Evolutionary conservation across 2,888 invertebrate genomes (phyloP).

Genomic region (Craniophora ligustri): DNA sequence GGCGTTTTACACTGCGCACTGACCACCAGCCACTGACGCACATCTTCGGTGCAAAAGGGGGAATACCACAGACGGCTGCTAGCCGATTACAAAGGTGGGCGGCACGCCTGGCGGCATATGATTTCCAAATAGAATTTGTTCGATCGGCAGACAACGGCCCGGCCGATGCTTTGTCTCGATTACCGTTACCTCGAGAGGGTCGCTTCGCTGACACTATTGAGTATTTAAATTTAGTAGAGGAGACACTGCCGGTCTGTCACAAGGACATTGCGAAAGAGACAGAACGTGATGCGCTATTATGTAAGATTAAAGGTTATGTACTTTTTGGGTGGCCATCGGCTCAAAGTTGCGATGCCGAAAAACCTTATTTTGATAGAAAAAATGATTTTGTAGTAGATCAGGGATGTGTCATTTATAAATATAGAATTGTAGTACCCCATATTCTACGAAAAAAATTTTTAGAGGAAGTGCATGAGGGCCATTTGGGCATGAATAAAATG

Average conservation of each 20-base stretch:
- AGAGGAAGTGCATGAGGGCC: background rate
- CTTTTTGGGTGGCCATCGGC: background rate
- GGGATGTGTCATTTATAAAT: background rate
- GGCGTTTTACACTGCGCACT: constrained; percentile 7
- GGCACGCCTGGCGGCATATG: constrained; percentile 12
- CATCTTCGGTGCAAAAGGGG: constrained; percentile 20
- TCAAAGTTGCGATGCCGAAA: background rate
- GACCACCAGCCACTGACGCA: constrained; percentile 14
- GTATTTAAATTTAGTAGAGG: background rate
- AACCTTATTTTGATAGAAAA: background rate
- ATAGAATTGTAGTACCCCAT: background rate
- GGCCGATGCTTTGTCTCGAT: constrained; percentile 18
- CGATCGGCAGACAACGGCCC: constrained; percentile 4
- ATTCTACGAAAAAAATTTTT: background rate
- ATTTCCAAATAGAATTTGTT: constrained; percentile 10
- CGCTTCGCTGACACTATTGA: background rate
- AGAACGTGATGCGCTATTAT: background rate
- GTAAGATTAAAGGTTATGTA: background rate
- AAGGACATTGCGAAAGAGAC: background rate
- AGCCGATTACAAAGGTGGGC: constrained; percentile 15
- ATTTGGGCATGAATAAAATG: constrained; percentile 1
- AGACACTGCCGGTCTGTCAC: background rate
- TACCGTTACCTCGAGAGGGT: constrained; percentile 1
- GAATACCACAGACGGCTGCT: constrained; percentile 17
- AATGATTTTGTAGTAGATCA: background rate